Conservation (phyloP, 2,113 vertebrate species). For the Oreotrochilus melanogaster region DNA sequence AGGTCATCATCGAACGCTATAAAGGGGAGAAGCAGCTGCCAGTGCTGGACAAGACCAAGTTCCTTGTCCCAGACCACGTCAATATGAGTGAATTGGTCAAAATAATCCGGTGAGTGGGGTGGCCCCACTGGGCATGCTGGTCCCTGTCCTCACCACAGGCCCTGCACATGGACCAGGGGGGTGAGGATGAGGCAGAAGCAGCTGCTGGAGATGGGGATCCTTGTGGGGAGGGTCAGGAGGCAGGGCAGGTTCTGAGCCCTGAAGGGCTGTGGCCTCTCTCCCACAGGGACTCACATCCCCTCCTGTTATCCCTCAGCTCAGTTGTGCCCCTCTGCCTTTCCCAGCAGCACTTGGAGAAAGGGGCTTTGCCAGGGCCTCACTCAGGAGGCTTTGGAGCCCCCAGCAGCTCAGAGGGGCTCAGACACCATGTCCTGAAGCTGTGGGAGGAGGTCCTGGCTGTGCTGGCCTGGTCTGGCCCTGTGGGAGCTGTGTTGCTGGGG, state of each 20-base stretch:
- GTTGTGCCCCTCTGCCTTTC: neutral
- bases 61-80: constrained; percentile 97
- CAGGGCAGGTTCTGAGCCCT: neutral
- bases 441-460: neutral
- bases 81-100: constrained; percentile 99
- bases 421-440: rapidly evolving
- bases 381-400: neutral
- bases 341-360: neutral
- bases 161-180: neutral
- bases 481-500: neutral
- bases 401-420: neutral
- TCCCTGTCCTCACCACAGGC: neutral
- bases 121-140: neutral
- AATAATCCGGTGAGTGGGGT: constrained; percentile 90
- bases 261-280: neutral
- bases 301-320: neutral
- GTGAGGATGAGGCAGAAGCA: neutral
- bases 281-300: neutral
- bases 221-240: neutral
- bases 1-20: constrained; percentile 98
- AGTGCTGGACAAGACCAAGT: constrained; percentile 98
- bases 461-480: neutral
- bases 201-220: neutral
- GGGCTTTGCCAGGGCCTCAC: neutral
- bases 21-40: constrained; percentile 98